These are phyloP conservation scores for Hypotaenidia okinawae DNA, from an alignment of 2,797 vertebrate species.

Conservation along the genomic window DNA sequence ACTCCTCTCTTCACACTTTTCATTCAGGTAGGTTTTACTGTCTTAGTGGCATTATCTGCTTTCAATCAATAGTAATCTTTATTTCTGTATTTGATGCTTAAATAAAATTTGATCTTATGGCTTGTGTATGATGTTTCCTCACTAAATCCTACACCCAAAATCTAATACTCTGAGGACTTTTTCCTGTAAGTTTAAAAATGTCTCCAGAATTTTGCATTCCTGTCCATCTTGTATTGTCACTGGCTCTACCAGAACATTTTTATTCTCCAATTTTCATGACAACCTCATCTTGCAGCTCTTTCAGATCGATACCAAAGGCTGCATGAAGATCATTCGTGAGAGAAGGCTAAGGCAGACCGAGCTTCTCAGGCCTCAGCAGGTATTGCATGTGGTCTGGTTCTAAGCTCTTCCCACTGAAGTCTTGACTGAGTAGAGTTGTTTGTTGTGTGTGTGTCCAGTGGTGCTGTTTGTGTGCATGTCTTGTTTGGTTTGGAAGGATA, in stretches of 20 bases:
- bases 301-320: conserved; percentile 84
- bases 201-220: not conserved
- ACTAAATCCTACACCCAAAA: not conserved
- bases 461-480: not conserved
- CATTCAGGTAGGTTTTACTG: conserved; percentile 76
- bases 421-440: not conserved
- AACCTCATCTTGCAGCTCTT: conserved; percentile 73
- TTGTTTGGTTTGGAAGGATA: not conserved
- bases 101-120: not conserved
- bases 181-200: not conserved
- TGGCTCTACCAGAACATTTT: not conserved
- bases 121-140: not conserved
- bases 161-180: not conserved
- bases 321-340: conserved; percentile 82
- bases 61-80: not conserved
- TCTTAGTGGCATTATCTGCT: not conserved
- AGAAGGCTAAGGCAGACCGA: conserved; percentile 19
- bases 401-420: not conserved
- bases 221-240: not conserved
- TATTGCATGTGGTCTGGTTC: not conserved
- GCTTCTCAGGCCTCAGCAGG: conserved; percentile 41
- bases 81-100: not conserved
- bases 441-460: not conserved
- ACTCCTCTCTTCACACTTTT: conserved; percentile 84
- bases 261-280: not conserved